A percentile compares a stretch with the other conserved stretches of the same genome.
Conservation (phyloP, 2,113 vertebrate genomes). For the Scomber scombrus region DNA sequence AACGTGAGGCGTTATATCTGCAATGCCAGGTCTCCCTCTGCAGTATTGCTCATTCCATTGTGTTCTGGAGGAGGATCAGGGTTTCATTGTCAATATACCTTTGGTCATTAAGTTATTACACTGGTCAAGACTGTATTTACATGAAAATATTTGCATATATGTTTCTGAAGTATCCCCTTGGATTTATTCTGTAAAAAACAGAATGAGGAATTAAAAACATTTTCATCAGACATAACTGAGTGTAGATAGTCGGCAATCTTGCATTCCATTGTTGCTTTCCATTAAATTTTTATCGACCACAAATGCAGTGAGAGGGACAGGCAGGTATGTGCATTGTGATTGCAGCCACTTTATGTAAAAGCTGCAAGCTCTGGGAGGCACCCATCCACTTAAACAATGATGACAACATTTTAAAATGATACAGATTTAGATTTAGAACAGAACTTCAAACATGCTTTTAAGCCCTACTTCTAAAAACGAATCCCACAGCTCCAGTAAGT, state of each 20-base stretch:
- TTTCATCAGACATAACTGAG: slow-evolving; percentile 4
- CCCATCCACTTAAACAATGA: neutral
- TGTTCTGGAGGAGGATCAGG: slow-evolving; percentile 53
- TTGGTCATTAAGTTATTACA: slow-evolving; percentile 45
- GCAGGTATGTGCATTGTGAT: neutral
- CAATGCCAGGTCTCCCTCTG: slow-evolving; percentile 60
- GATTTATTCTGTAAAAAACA: neutral
- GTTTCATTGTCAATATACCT: slow-evolving; percentile 42
- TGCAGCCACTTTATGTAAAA: slow-evolving; percentile 27
- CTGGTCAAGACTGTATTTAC: slow-evolving; percentile 50
- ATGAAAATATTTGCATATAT: slow-evolving; percentile 6
- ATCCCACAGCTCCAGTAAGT: neutral
- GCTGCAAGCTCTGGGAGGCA: neutral
- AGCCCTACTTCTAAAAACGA: too few relatives aligned
- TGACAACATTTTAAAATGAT: neutral
- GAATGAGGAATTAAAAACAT: slow-evolving; percentile 14
- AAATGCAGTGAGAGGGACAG: neutral
- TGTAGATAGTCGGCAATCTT: neutral
- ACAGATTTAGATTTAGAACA: neutral
- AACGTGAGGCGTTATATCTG: slow-evolving; percentile 65
- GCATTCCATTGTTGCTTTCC: slow-evolving; percentile 13
- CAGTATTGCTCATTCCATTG: slow-evolving; percentile 60
- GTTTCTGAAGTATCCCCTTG: neutral
- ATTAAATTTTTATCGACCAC: neutral
- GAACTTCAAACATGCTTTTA: neutral